Evolutionary conservation across 2,888 invertebrate genomes (phyloP).

Genomic region (Dimorphilus gyrociliatus): DNA sequence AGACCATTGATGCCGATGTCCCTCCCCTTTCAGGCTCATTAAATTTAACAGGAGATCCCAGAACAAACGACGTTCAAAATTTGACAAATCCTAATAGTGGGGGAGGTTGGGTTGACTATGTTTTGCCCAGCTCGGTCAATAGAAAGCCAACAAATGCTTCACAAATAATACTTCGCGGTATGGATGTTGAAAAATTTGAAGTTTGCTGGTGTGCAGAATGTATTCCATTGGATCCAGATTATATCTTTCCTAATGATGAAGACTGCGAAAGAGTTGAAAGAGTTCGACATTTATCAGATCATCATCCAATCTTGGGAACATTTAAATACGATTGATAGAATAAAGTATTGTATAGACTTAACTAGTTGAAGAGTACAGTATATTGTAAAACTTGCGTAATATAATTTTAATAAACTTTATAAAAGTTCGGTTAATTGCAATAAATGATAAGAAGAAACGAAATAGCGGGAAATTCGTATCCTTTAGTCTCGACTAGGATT

Average conservation of each 20-base stretch:
- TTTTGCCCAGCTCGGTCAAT: constrained; percentile 3
- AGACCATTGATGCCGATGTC: constrained; percentile 4
- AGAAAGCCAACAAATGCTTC: constrained; percentile 1
- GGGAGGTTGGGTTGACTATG: constrained; percentile 6
- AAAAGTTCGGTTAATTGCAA: too few species aligned
- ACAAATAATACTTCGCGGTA: not conserved
- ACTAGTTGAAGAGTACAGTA: too few species aligned
- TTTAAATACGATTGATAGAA: too few species aligned
- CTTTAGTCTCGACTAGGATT: too few species aligned
- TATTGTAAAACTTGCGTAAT: too few species aligned
- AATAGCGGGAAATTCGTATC: too few species aligned
- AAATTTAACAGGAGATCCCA: constrained; percentile 4
- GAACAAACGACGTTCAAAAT: constrained; percentile 7
- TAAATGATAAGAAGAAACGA: too few species aligned
- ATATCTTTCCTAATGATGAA: constrained; percentile 3
- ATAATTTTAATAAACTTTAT: too few species aligned
- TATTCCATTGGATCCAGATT: constrained; percentile 4
- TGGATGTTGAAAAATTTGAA: constrained; percentile 5
- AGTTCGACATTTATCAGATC: constrained; percentile 7
- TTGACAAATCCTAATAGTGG: constrained; percentile 2
- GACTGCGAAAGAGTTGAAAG: constrained; percentile 1
- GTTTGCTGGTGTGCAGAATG: constrained; percentile 6
- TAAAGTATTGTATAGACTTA: too few species aligned
- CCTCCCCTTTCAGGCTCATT: constrained; percentile 4
- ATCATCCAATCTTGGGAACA: constrained; percentile 7